Evolutionary conservation across 2,888 invertebrate genomes (phyloP).

Genomic region (Iselma pallidipennis): DNA sequence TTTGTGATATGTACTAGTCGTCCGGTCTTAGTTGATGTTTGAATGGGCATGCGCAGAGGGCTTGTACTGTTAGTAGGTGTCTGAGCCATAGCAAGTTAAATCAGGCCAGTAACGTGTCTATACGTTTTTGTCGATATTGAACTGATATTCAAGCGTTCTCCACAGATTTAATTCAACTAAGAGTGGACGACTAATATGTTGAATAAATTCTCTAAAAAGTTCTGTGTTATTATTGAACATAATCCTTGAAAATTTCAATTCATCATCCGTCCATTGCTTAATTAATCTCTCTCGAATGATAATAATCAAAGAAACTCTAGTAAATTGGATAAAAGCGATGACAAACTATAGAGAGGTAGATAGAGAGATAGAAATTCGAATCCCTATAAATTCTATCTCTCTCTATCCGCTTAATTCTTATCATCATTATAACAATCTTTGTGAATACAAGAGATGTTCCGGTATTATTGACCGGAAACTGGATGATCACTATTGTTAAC

Average conservation of each 20-base stretch:
- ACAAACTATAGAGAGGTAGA: too few relatives aligned
- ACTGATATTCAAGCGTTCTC: too few relatives aligned
- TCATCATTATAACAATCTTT: not conserved
- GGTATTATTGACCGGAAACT: not conserved
- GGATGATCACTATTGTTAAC: not conserved
- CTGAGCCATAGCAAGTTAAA: not conserved
- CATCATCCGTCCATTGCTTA: not conserved
- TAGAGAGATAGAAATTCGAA: too few relatives aligned
- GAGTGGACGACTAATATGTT: too few relatives aligned
- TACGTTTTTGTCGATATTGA: too few relatives aligned
- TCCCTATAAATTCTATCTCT: not conserved
- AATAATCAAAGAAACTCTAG: conserved; percentile 6
- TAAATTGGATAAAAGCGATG: conserved; percentile 8
- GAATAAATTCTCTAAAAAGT: too few relatives aligned
- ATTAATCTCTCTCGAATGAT: not conserved
- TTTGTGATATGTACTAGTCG: too few relatives aligned
- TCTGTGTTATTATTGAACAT: too few relatives aligned
- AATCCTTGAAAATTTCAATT: not conserved
- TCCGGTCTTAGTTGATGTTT: too few relatives aligned
- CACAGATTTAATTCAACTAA: too few relatives aligned
- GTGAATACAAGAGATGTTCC: too few relatives aligned
- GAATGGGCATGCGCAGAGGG: not conserved
- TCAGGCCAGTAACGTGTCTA: too few relatives aligned
- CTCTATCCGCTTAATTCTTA: not conserved
- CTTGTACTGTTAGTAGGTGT: not conserved